Evolutionary conservation across 2,113 vertebrate genomes (phyloP), one percentile per base, ranked within the genome.

Genomic region (Oreotrochilus melanogaster): DNA sequence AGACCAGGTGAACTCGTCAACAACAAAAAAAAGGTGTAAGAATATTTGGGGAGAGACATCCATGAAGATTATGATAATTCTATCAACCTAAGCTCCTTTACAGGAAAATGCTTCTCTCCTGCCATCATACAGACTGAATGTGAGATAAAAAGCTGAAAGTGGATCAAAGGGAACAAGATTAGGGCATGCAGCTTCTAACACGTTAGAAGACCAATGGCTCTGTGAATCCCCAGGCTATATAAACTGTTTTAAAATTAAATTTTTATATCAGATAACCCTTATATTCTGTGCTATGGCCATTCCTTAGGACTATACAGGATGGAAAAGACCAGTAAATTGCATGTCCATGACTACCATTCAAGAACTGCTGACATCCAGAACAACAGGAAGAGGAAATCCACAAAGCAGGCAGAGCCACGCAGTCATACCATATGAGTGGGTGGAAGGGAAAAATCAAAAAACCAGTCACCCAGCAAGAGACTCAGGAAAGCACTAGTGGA

Each of bases 361-460:
- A 91, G 88, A 89, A 73, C 47, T 95, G 64, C 86, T 92, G 74
- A 89, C 62, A 76, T 37, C 48, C 54, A 27, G 56, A 94, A 66
- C 31, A 88, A 82, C 53, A 94, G 74, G 81, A 96, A 97, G 85
- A 96, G 92, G 95, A 94, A 96, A 96, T 90, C 85, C 94, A 95
- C 82, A 92, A 37, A 70, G 58, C 78, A 92, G 93, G 81, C 81
- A 93, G 75, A 92, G 91, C 88, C 79, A 86, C 76, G 76, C 86
- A 95, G 51, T 75, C 75, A 83, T 70, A 54, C 72, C 82, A n/a
- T 80, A 11, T 11, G 85, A 90, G 94, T 89, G 92, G 92, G 92
- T 0, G 89, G 87, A 89, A 94, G 71, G 56, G 39, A 67, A 91
- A 93, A 96, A 89, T 88, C 54, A 70, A 66, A 94, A 90, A 93